A percentile compares a stretch with the other conserved stretches of the same genome.
These are phyloP conservation scores for Pao palembangensis DNA, from an alignment of 2,113 vertebrate species.

Conservation along the genomic window DNA sequence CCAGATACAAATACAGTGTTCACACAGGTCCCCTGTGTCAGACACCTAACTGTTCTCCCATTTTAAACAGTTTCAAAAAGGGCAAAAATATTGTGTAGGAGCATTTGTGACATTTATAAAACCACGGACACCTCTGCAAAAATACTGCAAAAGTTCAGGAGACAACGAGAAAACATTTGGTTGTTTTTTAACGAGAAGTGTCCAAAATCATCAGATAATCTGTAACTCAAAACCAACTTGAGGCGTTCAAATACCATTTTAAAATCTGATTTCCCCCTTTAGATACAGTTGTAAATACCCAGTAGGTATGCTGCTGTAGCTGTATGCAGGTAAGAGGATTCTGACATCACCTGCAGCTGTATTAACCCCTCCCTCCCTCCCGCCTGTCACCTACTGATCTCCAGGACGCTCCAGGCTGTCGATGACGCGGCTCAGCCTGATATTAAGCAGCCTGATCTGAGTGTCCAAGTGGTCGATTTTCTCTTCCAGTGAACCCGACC, in stretches of 20 bases:
- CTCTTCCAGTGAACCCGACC: constrained; percentile 83
- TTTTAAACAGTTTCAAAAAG: constrained; percentile 26
- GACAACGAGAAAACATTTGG: constrained; percentile 16
- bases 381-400: constrained; percentile 65
- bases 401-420: constrained; percentile 83
- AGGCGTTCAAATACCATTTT: constrained; percentile 42
- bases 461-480: constrained; percentile 94
- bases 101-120: constrained; percentile 17
- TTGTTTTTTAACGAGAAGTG: constrained; percentile 23
- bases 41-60: not conserved
- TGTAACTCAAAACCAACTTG: constrained; percentile 28
- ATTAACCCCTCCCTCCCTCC: not conserved
- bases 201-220: constrained; percentile 21
- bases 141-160: not conserved
- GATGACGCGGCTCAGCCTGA: constrained; percentile 89
- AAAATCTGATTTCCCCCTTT: constrained; percentile 22
- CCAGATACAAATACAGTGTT: constrained; percentile 29
- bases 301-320: constrained; percentile 38
- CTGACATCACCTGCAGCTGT: constrained; percentile 29
- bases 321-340: constrained; percentile 25
- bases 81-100: not conserved
- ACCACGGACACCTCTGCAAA: constrained; percentile 12
- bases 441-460: constrained; percentile 92
- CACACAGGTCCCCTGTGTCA: constrained; percentile 10
- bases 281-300: constrained; percentile 37